phyloP scores from a whole-genome alignment of 2,797 vertebrate genomes.

The Heterohyrax brucei region DNA sequence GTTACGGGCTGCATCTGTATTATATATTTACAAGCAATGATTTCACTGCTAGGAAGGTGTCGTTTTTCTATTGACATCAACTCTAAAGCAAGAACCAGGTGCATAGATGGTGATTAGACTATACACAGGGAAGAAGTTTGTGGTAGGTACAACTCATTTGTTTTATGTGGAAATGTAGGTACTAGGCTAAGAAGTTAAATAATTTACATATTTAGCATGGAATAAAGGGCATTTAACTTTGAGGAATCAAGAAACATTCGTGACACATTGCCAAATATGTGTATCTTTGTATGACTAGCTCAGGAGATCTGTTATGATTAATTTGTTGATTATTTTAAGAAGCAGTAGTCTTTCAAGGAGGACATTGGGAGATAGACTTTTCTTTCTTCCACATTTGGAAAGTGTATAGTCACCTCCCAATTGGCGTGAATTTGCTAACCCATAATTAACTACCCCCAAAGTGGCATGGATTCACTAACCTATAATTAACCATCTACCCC shows the following conservation, averaged over 20 bases:
- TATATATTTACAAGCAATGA: background rate
- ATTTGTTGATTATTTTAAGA: slow-evolving; percentile 48
- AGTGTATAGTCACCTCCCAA: background rate
- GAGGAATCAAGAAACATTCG: slow-evolving; percentile 12
- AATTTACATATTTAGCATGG: background rate
- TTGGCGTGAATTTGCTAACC: background rate
- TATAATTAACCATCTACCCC: background rate
- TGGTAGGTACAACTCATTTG: background rate
- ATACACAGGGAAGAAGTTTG: background rate
- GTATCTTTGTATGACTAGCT: background rate
- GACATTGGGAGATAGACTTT: background rate
- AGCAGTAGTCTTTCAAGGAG: background rate
- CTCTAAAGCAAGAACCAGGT: background rate
- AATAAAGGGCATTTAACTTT: slow-evolving; percentile 34
- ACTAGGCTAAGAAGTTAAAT: slow-evolving; percentile 38
- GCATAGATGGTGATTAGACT: background rate
- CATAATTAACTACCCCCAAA: background rate
- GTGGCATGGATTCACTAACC: background rate
- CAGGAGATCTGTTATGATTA: background rate
- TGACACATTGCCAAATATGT: background rate
- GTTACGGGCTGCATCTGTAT: background rate
- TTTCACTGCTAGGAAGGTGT: background rate
- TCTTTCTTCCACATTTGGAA: background rate
- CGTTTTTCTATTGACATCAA: background rate
- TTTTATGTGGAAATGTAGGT: slow-evolving; percentile 29